These are phyloP conservation scores for Tyria jacobaeae DNA, from an alignment of 2,888 invertebrate genomes.

Conservation along the genomic window DNA sequence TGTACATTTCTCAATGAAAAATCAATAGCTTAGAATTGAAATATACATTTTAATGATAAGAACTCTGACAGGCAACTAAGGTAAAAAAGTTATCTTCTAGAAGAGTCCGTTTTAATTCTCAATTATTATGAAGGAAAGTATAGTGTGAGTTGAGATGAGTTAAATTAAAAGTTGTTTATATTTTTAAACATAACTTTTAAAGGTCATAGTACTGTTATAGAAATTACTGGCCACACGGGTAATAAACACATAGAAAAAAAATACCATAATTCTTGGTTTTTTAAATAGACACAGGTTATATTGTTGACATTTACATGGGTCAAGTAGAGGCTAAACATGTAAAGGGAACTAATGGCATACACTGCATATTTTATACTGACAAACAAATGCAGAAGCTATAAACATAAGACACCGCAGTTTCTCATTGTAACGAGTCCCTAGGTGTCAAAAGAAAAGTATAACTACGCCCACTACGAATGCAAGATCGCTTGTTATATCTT, in stretches of 20 bases:
- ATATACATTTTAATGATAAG: neutral
- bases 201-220: too few species aligned
- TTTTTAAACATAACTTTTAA: too few species aligned
- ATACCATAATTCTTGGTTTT: neutral
- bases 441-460: conserved; percentile 35
- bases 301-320: neutral
- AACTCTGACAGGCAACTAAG: neutral
- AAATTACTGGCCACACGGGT: neutral
- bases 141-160: too few species aligned
- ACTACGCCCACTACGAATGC: conserved; percentile 20
- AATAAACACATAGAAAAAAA: too few species aligned
- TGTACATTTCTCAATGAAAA: neutral
- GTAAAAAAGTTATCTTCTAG: neutral
- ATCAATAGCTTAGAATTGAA: neutral
- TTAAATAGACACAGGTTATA: neutral
- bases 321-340: too few species aligned
- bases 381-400: conserved; percentile 35
- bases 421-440: conserved; percentile 38
- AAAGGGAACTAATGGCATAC: neutral
- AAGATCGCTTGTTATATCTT: conserved; percentile 27
- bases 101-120: neutral
- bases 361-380: neutral
- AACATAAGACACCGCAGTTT: conserved; percentile 27
- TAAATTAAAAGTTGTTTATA: too few species aligned
- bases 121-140: too few species aligned